phyloP scores from a whole-genome alignment of 2,113 vertebrate species.

The Mirounga angustirostris region DNA sequence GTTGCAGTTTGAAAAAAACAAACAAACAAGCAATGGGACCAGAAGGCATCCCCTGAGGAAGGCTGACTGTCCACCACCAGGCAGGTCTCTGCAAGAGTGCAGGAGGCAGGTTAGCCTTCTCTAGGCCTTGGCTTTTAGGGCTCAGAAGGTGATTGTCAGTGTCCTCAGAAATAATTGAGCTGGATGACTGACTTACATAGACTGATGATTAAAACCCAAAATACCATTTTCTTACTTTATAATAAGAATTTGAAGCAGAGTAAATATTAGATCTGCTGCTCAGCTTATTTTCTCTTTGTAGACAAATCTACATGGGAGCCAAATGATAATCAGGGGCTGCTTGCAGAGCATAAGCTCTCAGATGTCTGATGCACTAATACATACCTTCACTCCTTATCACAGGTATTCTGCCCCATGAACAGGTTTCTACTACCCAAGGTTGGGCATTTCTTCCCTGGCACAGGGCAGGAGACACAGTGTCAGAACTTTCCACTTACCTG shows the following conservation, averaged over 20 bases:
- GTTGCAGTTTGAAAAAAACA: background rate
- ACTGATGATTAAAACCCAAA: background rate
- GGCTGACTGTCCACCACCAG: no score
- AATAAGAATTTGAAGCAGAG: background rate
- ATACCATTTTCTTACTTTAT: background rate
- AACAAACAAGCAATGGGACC: background rate
- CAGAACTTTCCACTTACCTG: background rate
- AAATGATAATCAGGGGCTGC: background rate
- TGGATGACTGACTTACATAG: background rate
- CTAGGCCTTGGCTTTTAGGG: background rate
- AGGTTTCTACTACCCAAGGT: background rate
- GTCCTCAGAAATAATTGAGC: background rate
- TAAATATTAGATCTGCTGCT: background rate
- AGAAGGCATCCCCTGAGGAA: background rate
- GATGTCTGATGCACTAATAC: no score
- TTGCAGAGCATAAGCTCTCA: background rate
- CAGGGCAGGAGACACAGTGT: background rate
- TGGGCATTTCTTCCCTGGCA: background rate
- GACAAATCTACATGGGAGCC: background rate
- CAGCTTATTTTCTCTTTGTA: background rate
- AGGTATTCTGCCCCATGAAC: rapidly evolving
- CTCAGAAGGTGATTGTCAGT: background rate
- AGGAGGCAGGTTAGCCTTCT: background rate
- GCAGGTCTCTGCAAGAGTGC: background rate
- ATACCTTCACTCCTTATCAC: rapidly evolving